Conservation (phyloP, 1,140 invertebrate genomes). For the Panulirus ornatus region DNA sequence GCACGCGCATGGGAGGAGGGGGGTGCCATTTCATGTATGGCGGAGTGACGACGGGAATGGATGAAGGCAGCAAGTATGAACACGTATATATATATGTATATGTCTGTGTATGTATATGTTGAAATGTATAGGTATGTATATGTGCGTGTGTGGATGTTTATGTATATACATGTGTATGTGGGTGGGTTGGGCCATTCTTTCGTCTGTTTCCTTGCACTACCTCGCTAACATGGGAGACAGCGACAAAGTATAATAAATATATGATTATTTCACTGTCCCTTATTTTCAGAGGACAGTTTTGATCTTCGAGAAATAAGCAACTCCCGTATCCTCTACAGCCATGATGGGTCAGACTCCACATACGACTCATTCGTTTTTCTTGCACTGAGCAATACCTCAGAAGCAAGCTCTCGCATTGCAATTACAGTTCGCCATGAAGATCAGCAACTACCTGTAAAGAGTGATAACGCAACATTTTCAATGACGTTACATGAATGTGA, state of each 20-base stretch:
- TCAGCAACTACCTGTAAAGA: constrained; percentile 43
- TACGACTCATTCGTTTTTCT: constrained; percentile 76
- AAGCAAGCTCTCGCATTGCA: constrained; percentile 59
- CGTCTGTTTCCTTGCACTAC: no score
- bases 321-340: constrained; percentile 77
- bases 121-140: background rate
- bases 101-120: no score
- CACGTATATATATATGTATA: no score
- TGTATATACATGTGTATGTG: no score
- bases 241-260: no score
- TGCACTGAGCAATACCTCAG: constrained; percentile 60
- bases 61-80: no score
- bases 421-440: constrained; percentile 62
- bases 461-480: constrained; percentile 64
- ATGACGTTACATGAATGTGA: constrained; percentile 67
- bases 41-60: no score
- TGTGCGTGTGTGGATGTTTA: background rate
- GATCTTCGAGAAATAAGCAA: constrained; percentile 29
- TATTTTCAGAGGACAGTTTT: constrained; percentile 62
- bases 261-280: no score
- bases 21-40: no score
- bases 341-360: constrained; percentile 76
- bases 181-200: no score
- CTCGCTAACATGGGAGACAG: no score
- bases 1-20: no score